Percentiles rank a stretch among this genome's conserved stretches.
phyloP scores from a whole-genome alignment of 1,140 invertebrate species.

The Cotesia chilonis region DNA sequence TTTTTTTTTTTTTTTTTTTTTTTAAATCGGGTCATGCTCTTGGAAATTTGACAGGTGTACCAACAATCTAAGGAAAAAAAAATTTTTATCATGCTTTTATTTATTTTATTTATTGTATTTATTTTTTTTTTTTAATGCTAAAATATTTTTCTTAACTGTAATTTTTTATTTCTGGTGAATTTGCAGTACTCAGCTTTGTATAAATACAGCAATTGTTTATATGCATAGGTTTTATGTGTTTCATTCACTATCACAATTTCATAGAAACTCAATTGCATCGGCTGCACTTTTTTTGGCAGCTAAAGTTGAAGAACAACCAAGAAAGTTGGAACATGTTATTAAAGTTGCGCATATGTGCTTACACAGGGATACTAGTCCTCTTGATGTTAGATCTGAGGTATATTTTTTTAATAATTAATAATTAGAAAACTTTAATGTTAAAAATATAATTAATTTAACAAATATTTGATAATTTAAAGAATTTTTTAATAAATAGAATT shows the following conservation, averaged over 20 bases:
- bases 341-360: conserved; percentile 84
- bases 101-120: background rate
- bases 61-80: conserved; percentile 10
- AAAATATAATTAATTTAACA: too few species aligned
- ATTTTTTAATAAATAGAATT: too few species aligned
- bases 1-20: background rate
- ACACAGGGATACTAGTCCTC: conserved; percentile 66
- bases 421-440: background rate
- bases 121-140: too few species aligned
- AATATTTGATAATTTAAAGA: too few species aligned
- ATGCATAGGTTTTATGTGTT: conserved; percentile 97
- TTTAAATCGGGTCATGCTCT: conserved; percentile 29
- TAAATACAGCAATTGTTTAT: conserved; percentile 93
- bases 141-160: conserved; percentile 25
- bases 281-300: conserved; percentile 90
- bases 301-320: conserved; percentile 95
- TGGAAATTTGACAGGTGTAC: conserved; percentile 34
- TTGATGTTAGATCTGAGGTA: conserved; percentile 77
- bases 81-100: background rate
- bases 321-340: conserved; percentile 93
- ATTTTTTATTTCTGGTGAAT: background rate
- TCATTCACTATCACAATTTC: conserved; percentile 85
- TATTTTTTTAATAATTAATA: conserved; percentile 15
- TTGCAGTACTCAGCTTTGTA: conserved; percentile 81
- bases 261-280: conserved; percentile 79